Evolutionary conservation across 1,140 invertebrate species (phyloP).

Genomic region (Dryas iulia): DNA sequence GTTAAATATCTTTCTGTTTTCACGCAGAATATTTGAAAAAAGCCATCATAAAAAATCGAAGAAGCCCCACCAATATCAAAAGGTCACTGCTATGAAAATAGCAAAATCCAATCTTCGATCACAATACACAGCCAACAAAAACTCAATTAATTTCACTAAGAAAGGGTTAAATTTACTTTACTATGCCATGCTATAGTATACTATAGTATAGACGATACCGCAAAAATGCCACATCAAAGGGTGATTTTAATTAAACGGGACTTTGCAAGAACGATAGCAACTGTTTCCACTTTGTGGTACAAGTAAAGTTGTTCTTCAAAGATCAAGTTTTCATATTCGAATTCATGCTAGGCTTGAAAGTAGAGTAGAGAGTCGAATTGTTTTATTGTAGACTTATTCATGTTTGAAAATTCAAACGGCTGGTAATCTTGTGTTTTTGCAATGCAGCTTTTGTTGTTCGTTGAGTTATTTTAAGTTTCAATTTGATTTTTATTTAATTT

Average conservation of each 20-base stretch:
- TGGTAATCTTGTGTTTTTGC: neutral
- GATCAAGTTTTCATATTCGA: conserved; percentile 5
- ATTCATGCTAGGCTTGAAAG: conserved; percentile 16
- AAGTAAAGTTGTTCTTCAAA: conserved; percentile 7
- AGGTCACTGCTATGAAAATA: conserved; percentile 40
- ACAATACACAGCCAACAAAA: conserved; percentile 40
- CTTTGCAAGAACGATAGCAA: conserved; percentile 23
- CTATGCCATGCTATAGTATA: conserved; percentile 37
- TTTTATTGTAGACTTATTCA: neutral
- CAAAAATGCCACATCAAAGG: conserved; percentile 50
- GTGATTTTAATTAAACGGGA: conserved; percentile 50
- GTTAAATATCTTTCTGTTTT: neutral
- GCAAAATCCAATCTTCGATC: conserved; percentile 24
- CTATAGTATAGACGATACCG: conserved; percentile 36
- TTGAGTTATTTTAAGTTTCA: too few relatives aligned
- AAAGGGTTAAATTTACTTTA: conserved; percentile 52
- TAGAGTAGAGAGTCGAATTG: neutral
- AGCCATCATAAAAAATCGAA: neutral
- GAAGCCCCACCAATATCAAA: conserved; percentile 17
- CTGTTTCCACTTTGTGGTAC: conserved; percentile 20
- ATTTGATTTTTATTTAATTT: too few relatives aligned
- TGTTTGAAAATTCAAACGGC: neutral
- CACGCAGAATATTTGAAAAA: too few relatives aligned
- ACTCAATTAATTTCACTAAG: conserved; percentile 50
- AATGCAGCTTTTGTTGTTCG: too few relatives aligned